Percentiles rank a stretch among this genome's conserved stretches.
phyloP scores from a whole-genome alignment of 1,140 invertebrate species.

The Trichonephila clavipes region DNA sequence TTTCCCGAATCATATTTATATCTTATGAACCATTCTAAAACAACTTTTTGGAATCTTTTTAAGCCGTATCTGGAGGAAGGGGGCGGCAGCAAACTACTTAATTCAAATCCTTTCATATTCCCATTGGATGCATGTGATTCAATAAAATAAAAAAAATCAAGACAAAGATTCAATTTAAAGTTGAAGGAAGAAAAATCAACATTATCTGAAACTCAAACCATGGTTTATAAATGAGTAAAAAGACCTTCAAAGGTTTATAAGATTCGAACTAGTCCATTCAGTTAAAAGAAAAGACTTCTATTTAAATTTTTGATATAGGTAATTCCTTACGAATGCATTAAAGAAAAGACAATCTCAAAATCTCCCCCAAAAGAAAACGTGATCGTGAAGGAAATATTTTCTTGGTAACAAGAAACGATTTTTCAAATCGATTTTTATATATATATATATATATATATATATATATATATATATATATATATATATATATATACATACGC shows the following conservation, averaged over 20 bases:
- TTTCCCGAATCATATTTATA: neutral
- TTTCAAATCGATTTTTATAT: neutral
- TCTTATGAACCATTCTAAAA: neutral
- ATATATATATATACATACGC: neutral
- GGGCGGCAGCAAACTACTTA: neutral
- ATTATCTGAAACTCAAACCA: neutral
- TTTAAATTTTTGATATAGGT: slow-evolving; percentile 41
- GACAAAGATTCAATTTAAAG: neutral
- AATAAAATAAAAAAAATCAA: neutral
- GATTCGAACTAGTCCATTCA: neutral
- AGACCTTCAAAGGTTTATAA: neutral
- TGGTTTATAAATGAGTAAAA: neutral
- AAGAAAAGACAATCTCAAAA: slow-evolving; percentile 20
- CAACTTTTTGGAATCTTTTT: neutral
- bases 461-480: no score
- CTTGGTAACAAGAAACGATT: neutral
- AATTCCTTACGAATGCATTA: slow-evolving; percentile 42
- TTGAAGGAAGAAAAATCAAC: neutral
- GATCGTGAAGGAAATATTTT: slow-evolving; percentile 1
- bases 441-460: no score
- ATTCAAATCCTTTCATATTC: neutral
- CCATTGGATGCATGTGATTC: neutral
- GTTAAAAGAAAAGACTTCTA: neutral
- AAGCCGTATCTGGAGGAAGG: neutral
- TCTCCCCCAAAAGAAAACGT: neutral